These are phyloP conservation scores for Dinocampus coccinellae DNA, from an alignment of 2,888 invertebrate genomes.

Conservation along the genomic window DNA sequence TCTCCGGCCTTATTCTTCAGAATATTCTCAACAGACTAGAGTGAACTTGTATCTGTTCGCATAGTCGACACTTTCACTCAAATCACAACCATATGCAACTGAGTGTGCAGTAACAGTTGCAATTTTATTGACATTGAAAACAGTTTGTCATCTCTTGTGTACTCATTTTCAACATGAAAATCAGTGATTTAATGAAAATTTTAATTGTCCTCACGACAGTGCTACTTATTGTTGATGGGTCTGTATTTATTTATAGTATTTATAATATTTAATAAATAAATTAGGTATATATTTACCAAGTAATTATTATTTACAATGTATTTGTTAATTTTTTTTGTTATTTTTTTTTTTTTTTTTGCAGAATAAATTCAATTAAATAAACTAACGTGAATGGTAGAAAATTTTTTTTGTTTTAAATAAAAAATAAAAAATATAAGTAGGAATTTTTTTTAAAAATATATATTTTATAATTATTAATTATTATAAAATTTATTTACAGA, in stretches of 20 bases:
- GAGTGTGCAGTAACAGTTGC: neutral
- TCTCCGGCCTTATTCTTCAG: neutral
- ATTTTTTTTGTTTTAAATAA: too few relatives aligned
- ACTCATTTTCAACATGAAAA: neutral
- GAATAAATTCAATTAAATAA: too few relatives aligned
- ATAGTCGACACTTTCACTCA: neutral
- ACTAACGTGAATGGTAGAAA: too few relatives aligned
- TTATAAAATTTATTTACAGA: slow-evolving; percentile 7
- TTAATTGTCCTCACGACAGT: neutral
- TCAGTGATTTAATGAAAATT: neutral
- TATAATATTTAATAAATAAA: too few relatives aligned
- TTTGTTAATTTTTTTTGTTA: too few relatives aligned
- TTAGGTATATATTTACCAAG: too few relatives aligned
- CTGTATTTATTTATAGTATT: neutral
- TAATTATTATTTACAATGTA: too few relatives aligned
- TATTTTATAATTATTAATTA: too few relatives aligned
- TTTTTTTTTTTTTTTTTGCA: too few relatives aligned
- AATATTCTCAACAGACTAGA: neutral
- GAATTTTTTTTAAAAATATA: too few relatives aligned
- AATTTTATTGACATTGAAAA: neutral
- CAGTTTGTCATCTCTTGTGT: neutral
- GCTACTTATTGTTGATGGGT: neutral
- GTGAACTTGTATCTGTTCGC: neutral
- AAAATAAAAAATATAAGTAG: too few relatives aligned
- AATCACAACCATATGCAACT: neutral